A percentile compares a stretch with the other conserved stretches of the same genome.
These are phyloP conservation scores for Lasius platythorax DNA, from an alignment of 2,888 invertebrate species.

Conservation along the genomic window DNA sequence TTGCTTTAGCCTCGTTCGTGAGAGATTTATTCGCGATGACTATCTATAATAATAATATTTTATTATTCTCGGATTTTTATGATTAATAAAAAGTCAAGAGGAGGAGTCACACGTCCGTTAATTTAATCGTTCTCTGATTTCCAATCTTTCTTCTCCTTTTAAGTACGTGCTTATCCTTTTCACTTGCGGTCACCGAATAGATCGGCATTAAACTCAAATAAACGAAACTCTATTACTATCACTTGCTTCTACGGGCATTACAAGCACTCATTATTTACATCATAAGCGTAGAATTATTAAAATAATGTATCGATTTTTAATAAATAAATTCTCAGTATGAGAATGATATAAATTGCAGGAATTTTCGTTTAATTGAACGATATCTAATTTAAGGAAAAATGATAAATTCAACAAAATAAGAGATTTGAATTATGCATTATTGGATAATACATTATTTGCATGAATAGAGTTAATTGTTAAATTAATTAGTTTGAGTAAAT, in stretches of 20 bases:
- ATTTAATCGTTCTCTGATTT: constrained; percentile 64
- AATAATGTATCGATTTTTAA: not conserved
- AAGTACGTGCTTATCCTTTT: not conserved
- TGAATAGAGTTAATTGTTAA: not conserved
- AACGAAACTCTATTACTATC: constrained; percentile 63
- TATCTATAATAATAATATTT: constrained; percentile 49
- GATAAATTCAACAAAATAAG: not conserved
- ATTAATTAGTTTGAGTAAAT: not conserved
- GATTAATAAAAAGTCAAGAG: constrained; percentile 65
- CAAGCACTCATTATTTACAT: constrained; percentile 61
- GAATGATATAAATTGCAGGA: not conserved
- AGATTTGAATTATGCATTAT: not conserved
- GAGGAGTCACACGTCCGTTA: constrained; percentile 56
- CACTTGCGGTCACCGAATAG: constrained; percentile 14
- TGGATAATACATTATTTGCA: not conserved
- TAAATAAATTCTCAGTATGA: not conserved
- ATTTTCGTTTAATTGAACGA: not conserved
- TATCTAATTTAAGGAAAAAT: not conserved
- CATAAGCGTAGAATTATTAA: not conserved
- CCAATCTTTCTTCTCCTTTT: constrained; percentile 18
- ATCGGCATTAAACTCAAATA: constrained; percentile 58
- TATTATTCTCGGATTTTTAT: constrained; percentile 62
- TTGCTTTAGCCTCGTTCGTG: not conserved
- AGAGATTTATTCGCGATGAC: constrained; percentile 26
- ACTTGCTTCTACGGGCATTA: constrained; percentile 29